A percentile compares a stretch with the other conserved stretches of the same genome.
Conservation (phyloP, 2,888 invertebrate genomes). For the Disparrhopalites patrizii region DNA sequence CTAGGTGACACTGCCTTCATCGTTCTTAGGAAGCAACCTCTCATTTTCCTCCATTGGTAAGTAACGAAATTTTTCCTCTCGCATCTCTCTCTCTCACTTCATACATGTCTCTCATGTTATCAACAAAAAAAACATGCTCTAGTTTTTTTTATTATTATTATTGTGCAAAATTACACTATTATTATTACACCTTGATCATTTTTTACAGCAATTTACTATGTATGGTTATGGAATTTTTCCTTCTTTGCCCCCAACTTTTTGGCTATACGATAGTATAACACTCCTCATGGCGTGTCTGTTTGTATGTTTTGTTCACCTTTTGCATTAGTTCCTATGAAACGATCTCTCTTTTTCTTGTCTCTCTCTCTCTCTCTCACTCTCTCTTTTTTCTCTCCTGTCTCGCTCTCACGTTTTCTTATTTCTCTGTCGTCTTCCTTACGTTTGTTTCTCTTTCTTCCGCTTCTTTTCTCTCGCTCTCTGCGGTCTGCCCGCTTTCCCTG, state of each 20-base stretch:
- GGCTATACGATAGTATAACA: too few relatives aligned
- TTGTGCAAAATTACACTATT: background rate
- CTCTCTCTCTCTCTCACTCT: background rate
- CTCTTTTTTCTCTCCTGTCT: too few relatives aligned
- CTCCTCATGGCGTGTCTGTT: too few relatives aligned
- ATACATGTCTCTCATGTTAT: background rate
- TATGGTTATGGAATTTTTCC: too few relatives aligned
- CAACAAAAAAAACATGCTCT: background rate
- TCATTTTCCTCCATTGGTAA: slow-evolving; percentile 31
- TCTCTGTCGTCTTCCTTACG: too few relatives aligned
- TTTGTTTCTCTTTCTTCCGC: too few relatives aligned
- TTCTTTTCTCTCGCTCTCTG: too few relatives aligned
- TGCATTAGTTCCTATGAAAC: background rate
- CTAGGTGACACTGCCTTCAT: slow-evolving; percentile 26
- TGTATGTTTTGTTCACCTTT: too few relatives aligned
- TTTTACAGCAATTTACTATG: too few relatives aligned
- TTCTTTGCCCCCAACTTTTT: too few relatives aligned
- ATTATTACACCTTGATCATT: background rate
- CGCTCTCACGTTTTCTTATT: too few relatives aligned
- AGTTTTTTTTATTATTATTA: background rate
- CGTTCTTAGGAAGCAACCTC: slow-evolving; percentile 27
- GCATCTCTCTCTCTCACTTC: background rate
- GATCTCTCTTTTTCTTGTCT: background rate
- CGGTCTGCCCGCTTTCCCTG: too few relatives aligned
- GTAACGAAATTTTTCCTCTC: background rate